phyloP scores from a whole-genome alignment of 2,888 invertebrate species.

The Thymelicus lineola region DNA sequence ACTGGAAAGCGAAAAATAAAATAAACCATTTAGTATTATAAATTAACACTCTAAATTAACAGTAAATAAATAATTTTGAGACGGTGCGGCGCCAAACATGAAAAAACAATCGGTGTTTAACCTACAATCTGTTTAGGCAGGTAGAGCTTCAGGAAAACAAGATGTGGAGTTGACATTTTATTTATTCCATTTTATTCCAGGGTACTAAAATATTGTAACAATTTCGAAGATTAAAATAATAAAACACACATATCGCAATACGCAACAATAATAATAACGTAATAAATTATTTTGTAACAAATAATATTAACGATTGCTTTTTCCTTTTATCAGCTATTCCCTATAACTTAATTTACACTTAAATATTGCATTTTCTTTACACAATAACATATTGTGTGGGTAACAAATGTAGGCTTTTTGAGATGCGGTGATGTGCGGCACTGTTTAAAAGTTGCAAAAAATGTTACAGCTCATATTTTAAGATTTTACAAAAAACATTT shows the following conservation, averaged over 20 bases:
- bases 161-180: slow-evolving; percentile 15
- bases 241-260: slow-evolving; percentile 36
- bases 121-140: no score
- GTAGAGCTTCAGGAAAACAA: background rate
- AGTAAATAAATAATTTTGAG: no score
- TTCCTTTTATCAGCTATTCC: slow-evolving; percentile 5
- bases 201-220: slow-evolving; percentile 41
- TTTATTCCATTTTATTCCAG: slow-evolving; percentile 40
- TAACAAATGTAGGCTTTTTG: background rate
- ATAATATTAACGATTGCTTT: slow-evolving; percentile 32
- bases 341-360: background rate
- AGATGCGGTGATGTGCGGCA: slow-evolving; percentile 3
- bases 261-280: slow-evolving; percentile 31
- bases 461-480: background rate
- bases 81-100: no score
- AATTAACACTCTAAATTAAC: no score
- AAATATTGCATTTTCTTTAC: background rate
- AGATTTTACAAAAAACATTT: background rate
- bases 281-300: slow-evolving; percentile 34
- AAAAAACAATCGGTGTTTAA: no score
- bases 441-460: background rate
- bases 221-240: slow-evolving; percentile 40
- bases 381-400: slow-evolving; percentile 1
- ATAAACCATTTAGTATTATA: no score
- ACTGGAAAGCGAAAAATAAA: no score